Evolutionary conservation across 2,888 invertebrate genomes (phyloP).

Genomic region (Stenolophus ochropezus): DNA sequence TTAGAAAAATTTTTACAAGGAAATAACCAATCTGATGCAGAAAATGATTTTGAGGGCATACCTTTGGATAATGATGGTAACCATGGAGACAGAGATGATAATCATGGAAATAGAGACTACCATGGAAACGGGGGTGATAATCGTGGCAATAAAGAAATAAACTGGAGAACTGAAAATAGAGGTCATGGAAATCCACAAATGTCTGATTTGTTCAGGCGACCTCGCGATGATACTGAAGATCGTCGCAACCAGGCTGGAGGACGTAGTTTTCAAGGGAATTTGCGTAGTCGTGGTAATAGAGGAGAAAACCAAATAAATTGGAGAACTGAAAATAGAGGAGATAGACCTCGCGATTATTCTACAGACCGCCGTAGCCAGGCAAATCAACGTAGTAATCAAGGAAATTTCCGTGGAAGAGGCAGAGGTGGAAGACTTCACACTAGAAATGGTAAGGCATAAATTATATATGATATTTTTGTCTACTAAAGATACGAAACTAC

Average conservation of each 20-base stretch:
- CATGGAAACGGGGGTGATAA: too few relatives aligned
- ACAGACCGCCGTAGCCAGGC: neutral
- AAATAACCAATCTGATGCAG: too few relatives aligned
- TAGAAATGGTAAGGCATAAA: too few relatives aligned
- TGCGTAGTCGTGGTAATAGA: neutral
- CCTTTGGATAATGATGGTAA: too few relatives aligned
- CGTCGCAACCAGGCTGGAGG: neutral
- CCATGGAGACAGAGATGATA: neutral
- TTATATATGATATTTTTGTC: too few relatives aligned
- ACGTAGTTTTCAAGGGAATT: neutral
- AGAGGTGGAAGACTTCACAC: neutral
- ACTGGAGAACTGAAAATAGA: neutral
- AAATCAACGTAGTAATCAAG: neutral
- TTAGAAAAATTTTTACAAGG: too few relatives aligned
- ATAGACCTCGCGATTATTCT: neutral
- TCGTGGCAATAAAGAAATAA: neutral
- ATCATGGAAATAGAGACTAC: neutral
- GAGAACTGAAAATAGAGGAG: neutral
- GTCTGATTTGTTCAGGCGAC: too few relatives aligned
- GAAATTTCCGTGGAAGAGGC: neutral
- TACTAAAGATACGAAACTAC: too few relatives aligned
- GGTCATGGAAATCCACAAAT: too few relatives aligned
- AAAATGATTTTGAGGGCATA: too few relatives aligned
- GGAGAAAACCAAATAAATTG: neutral
- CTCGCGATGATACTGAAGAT: conserved; percentile 2